Evolutionary conservation across 2,113 vertebrate genomes (phyloP).

Genomic region (Rallus limicola): DNA sequence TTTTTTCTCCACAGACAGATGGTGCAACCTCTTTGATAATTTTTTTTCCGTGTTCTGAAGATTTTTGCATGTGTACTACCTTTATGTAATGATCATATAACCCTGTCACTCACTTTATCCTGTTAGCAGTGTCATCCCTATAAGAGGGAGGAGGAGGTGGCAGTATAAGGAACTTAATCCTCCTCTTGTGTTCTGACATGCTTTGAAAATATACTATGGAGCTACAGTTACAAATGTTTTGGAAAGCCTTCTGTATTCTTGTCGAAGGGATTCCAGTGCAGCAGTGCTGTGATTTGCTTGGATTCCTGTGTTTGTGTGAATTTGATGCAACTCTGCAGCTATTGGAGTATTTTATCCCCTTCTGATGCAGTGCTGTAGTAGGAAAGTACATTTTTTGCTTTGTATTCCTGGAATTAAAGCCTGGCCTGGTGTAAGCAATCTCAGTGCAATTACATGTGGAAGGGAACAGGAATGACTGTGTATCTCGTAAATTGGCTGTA

Average conservation of each 20-base stretch:
- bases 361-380: neutral
- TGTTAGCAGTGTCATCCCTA: slow-evolving; percentile 46
- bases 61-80: slow-evolving; percentile 62
- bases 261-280: neutral
- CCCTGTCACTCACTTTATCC: slow-evolving; percentile 52
- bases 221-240: neutral
- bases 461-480: neutral
- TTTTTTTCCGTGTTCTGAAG: slow-evolving; percentile 46
- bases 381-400: neutral
- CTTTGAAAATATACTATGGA: slow-evolving; percentile 10
- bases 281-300: neutral
- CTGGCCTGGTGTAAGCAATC: neutral
- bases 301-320: neutral
- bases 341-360: neutral
- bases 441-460: neutral
- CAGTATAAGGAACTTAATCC: slow-evolving; percentile 15
- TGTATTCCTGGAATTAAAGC: neutral
- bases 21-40: slow-evolving; percentile 84
- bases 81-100: slow-evolving; percentile 62
- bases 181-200: slow-evolving; percentile 22
- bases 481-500: neutral
- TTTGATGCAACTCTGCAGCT: neutral
- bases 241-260: neutral
- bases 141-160: neutral
- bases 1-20: slow-evolving; percentile 87